Conservation (phyloP, 2,888 invertebrate species). For the Epinotia brunnichana region DNA sequence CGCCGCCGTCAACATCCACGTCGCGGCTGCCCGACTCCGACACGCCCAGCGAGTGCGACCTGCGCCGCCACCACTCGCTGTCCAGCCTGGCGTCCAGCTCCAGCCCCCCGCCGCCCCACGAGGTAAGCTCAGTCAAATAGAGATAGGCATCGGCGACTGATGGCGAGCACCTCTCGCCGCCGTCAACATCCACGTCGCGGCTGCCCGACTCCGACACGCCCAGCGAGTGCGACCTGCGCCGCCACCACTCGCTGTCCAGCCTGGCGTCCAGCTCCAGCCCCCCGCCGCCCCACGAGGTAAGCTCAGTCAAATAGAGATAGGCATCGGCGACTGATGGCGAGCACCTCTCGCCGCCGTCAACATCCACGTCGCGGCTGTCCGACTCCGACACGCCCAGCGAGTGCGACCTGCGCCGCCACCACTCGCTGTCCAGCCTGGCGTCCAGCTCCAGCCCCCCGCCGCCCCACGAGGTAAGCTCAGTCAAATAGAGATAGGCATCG, state of each 20-base stretch:
- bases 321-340: slow-evolving; percentile 91
- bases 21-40: slow-evolving; percentile 96
- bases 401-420: slow-evolving; percentile 86
- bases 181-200: slow-evolving; percentile 91
- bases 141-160: too few species aligned
- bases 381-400: slow-evolving; percentile 97
- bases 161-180: slow-evolving; percentile 94
- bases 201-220: slow-evolving; percentile 97
- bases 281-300: slow-evolving; percentile 86
- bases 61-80: slow-evolving; percentile 89
- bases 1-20: slow-evolving; percentile 92
- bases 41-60: slow-evolving; percentile 92
- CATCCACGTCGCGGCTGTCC: slow-evolving; percentile 90
- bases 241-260: slow-evolving; percentile 94
- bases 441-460: slow-evolving; percentile 94
- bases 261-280: slow-evolving; percentile 95
- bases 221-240: slow-evolving; percentile 87
- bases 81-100: slow-evolving; percentile 96
- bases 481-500: too few species aligned
- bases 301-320: too few species aligned
- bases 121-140: slow-evolving; percentile 79
- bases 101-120: slow-evolving; percentile 89
- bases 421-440: slow-evolving; percentile 95
- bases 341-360: slow-evolving; percentile 95
- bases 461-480: slow-evolving; percentile 81